Conservation (phyloP, 2,113 vertebrate species). For the Ictalurus punctatus region DNA sequence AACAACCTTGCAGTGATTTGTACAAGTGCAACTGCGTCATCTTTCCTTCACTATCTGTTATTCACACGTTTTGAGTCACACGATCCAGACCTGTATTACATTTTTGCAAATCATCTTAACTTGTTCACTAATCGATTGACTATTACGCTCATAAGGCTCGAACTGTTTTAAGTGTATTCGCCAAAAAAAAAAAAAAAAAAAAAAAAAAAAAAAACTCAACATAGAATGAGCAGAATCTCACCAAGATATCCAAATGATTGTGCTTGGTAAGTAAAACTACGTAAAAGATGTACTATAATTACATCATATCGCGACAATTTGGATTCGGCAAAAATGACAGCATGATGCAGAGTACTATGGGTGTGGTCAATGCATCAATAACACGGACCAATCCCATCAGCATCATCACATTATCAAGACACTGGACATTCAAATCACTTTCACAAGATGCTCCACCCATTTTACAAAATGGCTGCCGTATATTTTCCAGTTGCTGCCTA, state of each 20-base stretch:
- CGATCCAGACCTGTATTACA: not conserved
- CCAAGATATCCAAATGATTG: not conserved
- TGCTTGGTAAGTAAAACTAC: not conserved
- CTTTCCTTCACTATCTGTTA: not conserved
- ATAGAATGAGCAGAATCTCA: not conserved
- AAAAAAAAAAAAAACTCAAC: too few species aligned
- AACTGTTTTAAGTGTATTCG: not conserved
- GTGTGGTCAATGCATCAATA: not conserved
- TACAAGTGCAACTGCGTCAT: not conserved
- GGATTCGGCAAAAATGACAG: not conserved
- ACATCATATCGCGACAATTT: not conserved
- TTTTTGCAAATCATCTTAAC: not conserved
- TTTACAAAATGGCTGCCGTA: not conserved
- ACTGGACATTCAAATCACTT: not conserved
- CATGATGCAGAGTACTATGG: not conserved
- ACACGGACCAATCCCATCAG: not conserved
- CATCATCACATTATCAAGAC: not conserved
- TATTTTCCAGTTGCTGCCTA: not conserved
- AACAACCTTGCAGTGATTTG: too few species aligned
- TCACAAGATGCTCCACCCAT: not conserved
- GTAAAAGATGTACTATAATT: not conserved
- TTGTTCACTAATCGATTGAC: not conserved
- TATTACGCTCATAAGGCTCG: not conserved
- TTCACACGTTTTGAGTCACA: not conserved
- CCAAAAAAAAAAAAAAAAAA: too few species aligned